Evolutionary conservation across 2,797 vertebrate species (phyloP), one percentile per base, ranked within the genome.

Genomic region (Oophaga sylvatica): DNA sequence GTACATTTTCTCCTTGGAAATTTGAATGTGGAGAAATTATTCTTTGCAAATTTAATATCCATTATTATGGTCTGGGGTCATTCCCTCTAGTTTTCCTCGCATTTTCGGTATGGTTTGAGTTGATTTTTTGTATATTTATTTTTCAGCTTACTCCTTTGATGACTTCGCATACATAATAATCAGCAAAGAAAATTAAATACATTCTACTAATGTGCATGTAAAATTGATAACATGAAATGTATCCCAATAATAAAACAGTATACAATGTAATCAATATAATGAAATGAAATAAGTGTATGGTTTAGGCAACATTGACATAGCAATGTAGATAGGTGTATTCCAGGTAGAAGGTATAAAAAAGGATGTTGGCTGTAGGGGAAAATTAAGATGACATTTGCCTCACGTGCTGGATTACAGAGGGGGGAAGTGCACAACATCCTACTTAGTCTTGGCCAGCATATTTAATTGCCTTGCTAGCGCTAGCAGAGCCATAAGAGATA

Each of bases 171-270:
- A 12, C 26, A 17, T 13, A 65, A 65, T 10, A 48, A 65, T 29
- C 35, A 67, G 31, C 17, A 45, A 45, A 17, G 20, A 62, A 80
- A 26, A 20, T 19, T 8, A 41, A 62, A 80, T 80, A 22, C 31
- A 22, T 80, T 80, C 31, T 13, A 63, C 31, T 63, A 80, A 80
- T 62, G 31, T 5, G 62, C 17, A 80, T 63, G 45, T 22, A 80
- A 10, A 57, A 80, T 41, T 8, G 5, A 80, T 29, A 19, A 3
- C 29, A 63, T 62, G 57, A 80, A 31, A 68, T 6, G 7, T 7
- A 29, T 31, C 13, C 12, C 13, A 31, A 68, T 29, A 29, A 68
- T 31, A 53, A 9, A 53, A 53, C 9, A 53, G 8, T 10, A 9
- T 8, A 11, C 8, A 8, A 11, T 53, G 11, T 53, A 53, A 53